Evolutionary conservation across 2,888 invertebrate genomes (phyloP).

Genomic region (Slavum lentiscoides): DNA sequence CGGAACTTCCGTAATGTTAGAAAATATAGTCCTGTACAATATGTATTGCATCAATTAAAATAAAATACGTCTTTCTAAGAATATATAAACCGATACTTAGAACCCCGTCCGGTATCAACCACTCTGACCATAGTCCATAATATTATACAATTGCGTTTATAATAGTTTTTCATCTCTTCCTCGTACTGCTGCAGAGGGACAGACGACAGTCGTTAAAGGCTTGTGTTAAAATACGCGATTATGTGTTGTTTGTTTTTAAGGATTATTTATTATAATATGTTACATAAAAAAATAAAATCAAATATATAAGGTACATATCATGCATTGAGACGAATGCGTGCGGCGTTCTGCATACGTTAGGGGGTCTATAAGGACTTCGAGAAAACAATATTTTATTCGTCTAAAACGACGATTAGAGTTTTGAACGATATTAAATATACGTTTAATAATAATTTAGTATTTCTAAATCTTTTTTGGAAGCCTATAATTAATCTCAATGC

Average conservation of each 20-base stretch:
- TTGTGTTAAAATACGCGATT: neutral
- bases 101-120: too few relatives aligned
- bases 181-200: too few relatives aligned
- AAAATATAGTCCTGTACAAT: too few relatives aligned
- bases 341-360: neutral
- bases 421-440: neutral
- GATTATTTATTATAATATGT: neutral
- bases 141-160: too few relatives aligned
- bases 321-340: neutral
- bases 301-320: neutral
- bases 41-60: too few relatives aligned
- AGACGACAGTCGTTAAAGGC: neutral
- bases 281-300: neutral
- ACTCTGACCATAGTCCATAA: too few relatives aligned
- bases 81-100: too few relatives aligned
- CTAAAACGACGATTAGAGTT: neutral
- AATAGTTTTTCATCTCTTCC: too few relatives aligned
- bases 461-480: neutral
- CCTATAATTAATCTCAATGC: too few relatives aligned
- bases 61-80: too few relatives aligned
- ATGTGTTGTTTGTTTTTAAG: neutral
- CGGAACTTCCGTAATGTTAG: too few relatives aligned
- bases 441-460: neutral
- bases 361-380: neutral
- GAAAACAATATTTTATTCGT: neutral